phyloP scores from a whole-genome alignment of 2,888 invertebrate genomes.

The Pyrrhosoma nymphula region DNA sequence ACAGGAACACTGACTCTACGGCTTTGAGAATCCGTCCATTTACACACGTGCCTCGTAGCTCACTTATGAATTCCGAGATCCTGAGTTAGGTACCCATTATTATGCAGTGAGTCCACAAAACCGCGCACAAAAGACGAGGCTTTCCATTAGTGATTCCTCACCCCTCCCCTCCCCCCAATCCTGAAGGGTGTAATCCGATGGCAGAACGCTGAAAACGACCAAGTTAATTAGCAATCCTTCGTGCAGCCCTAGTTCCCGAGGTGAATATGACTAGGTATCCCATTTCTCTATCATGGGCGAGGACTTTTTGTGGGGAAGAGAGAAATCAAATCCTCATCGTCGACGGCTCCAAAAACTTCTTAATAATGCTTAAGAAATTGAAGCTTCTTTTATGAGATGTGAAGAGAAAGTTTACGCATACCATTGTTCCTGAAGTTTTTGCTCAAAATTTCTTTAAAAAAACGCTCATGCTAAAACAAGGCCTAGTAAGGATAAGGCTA shows the following conservation, averaged over 20 bases:
- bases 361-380: not conserved
- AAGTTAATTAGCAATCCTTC: constrained; percentile 1
- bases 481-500: no score
- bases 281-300: not conserved
- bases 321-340: not conserved
- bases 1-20: not conserved
- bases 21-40: not conserved
- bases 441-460: no score
- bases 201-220: constrained; percentile 1
- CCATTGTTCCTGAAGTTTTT: no score
- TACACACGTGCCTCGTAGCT: not conserved
- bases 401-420: no score
- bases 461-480: no score
- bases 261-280: not conserved
- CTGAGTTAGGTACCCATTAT: not conserved
- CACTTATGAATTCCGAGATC: not conserved
- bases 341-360: not conserved
- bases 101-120: not conserved
- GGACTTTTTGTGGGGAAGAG: not conserved
- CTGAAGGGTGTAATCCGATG: constrained; percentile 21
- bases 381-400: not conserved
- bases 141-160: constrained; percentile 34
- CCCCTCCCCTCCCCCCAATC: not conserved
- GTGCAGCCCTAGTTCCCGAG: not conserved
- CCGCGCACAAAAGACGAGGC: not conserved